Conservation (phyloP, 2,113 vertebrate genomes). For the Hydrochoerus hydrochaeris region DNA sequence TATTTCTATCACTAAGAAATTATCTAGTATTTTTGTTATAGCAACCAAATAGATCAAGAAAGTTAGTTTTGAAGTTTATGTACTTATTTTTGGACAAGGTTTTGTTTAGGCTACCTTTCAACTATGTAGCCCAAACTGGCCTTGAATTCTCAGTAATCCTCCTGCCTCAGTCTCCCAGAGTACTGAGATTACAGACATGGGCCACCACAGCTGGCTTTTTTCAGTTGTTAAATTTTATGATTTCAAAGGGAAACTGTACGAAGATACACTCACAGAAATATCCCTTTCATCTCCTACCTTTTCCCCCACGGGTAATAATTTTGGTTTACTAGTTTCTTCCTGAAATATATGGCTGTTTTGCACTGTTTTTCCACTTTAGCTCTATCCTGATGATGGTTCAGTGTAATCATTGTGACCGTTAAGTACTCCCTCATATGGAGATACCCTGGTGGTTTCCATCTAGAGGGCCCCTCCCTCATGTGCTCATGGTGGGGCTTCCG, state of each 20-base stretch:
- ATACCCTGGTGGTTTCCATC: background rate
- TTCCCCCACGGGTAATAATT: background rate
- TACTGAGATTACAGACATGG: too few relatives aligned
- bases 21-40: background rate
- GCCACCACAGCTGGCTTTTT: background rate
- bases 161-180: too few relatives aligned
- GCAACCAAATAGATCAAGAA: background rate
- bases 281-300: background rate
- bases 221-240: constrained; percentile 14
- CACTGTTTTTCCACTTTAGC: background rate
- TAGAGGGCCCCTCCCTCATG: background rate
- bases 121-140: too few relatives aligned
- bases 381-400: background rate
- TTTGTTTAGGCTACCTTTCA: too few relatives aligned
- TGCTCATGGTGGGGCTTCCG: background rate
- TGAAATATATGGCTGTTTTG: background rate
- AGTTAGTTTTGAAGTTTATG: background rate
- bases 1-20: background rate
- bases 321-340: background rate
- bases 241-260: background rate
- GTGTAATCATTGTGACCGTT: background rate
- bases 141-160: too few relatives aligned
- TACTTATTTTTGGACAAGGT: too few relatives aligned
- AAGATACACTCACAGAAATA: background rate
- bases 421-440: background rate